phyloP scores from a whole-genome alignment of 2,797 vertebrate species.

The Erithacus rubecula region DNA sequence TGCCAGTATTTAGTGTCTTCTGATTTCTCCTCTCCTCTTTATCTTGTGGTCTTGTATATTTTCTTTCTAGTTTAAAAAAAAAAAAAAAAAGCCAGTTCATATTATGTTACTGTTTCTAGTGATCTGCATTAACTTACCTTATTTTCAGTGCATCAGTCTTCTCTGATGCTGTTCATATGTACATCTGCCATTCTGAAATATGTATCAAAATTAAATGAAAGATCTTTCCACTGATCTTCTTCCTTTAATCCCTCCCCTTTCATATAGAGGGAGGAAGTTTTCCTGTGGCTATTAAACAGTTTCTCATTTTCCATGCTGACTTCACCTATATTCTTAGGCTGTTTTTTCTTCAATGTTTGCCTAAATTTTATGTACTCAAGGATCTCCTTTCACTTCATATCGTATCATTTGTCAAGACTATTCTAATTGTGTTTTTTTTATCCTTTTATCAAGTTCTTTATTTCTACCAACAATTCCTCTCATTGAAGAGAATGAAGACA shows the following conservation, averaged over 20 bases:
- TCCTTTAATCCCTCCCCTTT: fast-evolving
- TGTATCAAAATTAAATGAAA: neutral
- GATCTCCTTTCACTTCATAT: neutral
- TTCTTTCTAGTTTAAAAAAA: neutral
- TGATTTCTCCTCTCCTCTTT: neutral
- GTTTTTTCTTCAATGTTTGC: neutral
- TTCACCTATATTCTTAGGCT: neutral
- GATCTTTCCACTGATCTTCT: neutral
- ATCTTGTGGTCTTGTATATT: neutral
- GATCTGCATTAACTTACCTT: neutral
- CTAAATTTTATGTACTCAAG: neutral
- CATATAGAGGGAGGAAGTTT: neutral
- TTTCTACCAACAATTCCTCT: neutral
- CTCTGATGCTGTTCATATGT: neutral
- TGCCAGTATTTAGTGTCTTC: neutral
- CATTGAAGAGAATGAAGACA: neutral
- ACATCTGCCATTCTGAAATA: neutral
- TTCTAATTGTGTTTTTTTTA: neutral
- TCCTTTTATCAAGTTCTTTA: neutral
- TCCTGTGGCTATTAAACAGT: neutral
- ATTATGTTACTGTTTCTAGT: neutral
- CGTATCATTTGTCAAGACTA: neutral
- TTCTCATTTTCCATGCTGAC: neutral
- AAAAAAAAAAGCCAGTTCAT: neutral
- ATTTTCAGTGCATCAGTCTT: neutral